Evolutionary conservation across 2,113 vertebrate genomes (phyloP).

Genomic region (Sphaerodactylus townsendi): DNA sequence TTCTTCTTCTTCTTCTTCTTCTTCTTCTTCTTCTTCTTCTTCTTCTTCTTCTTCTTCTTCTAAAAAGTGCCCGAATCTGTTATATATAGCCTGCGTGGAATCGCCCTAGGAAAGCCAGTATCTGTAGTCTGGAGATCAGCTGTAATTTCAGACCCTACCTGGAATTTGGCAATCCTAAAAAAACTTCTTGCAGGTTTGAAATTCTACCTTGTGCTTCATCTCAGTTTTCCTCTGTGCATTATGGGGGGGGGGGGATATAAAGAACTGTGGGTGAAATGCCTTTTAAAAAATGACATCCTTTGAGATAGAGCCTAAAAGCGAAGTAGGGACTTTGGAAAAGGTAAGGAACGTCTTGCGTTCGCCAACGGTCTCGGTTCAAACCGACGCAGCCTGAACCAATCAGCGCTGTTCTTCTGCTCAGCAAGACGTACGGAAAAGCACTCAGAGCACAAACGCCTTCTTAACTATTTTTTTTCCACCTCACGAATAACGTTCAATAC

Average conservation of each 20-base stretch:
- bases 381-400: conserved; percentile 56
- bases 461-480: conserved; percentile 38
- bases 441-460: conserved; percentile 48
- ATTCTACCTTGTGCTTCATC: neutral
- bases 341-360: conserved; percentile 2
- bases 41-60: no score
- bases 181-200: neutral
- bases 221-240: neutral
- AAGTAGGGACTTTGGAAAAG: conserved; percentile 37
- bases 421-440: conserved; percentile 42
- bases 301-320: conserved; percentile 61
- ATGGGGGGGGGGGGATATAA: neutral
- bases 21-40: no score
- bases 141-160: no score
- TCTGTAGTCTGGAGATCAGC: no score
- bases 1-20: no score
- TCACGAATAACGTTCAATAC: conserved; percentile 20
- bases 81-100: no score
- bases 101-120: no score
- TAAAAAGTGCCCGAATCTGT: no score
- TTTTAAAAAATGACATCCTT: conserved; percentile 20
- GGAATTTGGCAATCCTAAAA: no score
- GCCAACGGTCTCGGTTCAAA: conserved; percentile 18
- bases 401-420: conserved; percentile 41
- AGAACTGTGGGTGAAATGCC: conserved; percentile 6